phyloP scores from a whole-genome alignment of 2,797 vertebrate genomes.

The Amphiprion clarkii region DNA sequence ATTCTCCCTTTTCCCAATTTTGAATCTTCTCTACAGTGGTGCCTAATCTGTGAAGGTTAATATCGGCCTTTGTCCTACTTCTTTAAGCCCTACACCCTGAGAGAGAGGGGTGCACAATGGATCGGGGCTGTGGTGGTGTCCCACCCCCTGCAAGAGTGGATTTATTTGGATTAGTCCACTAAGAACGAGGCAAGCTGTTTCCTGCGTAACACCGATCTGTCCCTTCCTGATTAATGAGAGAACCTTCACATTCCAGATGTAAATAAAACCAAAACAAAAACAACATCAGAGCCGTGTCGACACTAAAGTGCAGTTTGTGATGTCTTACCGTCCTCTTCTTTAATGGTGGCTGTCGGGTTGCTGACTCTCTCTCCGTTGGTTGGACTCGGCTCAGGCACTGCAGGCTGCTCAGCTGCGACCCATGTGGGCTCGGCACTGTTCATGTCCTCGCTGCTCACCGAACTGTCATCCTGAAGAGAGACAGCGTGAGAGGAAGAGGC shows the following conservation, averaged over 20 bases:
- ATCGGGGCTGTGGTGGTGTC: constrained; percentile 63
- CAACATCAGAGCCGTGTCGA: neutral
- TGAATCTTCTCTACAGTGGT: constrained; percentile 5
- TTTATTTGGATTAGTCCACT: constrained; percentile 86
- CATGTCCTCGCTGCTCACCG: constrained; percentile 97
- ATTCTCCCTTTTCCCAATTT: constrained; percentile 41
- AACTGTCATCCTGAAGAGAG: constrained; percentile 92
- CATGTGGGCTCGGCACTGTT: constrained; percentile 95
- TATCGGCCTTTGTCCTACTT: constrained; percentile 77
- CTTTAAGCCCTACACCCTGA: constrained; percentile 64
- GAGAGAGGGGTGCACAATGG: constrained; percentile 66
- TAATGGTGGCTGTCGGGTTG: constrained; percentile 76
- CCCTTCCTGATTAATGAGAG: constrained; percentile 9
- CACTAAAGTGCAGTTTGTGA: no score
- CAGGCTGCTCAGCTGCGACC: constrained; percentile 93
- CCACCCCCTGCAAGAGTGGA: constrained; percentile 78
- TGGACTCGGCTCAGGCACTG: constrained; percentile 89
- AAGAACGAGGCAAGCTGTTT: constrained; percentile 82
- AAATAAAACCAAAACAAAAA: neutral
- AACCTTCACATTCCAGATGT: constrained; percentile 22
- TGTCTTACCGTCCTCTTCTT: constrained; percentile 93
- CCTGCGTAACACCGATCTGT: constrained; percentile 58
- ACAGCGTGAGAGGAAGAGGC: constrained; percentile 4
- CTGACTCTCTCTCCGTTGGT: constrained; percentile 89
- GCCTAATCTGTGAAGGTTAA: constrained; percentile 68